phyloP scores from a whole-genome alignment of 2,797 vertebrate genomes.

The Pseudochirops corinnae region DNA sequence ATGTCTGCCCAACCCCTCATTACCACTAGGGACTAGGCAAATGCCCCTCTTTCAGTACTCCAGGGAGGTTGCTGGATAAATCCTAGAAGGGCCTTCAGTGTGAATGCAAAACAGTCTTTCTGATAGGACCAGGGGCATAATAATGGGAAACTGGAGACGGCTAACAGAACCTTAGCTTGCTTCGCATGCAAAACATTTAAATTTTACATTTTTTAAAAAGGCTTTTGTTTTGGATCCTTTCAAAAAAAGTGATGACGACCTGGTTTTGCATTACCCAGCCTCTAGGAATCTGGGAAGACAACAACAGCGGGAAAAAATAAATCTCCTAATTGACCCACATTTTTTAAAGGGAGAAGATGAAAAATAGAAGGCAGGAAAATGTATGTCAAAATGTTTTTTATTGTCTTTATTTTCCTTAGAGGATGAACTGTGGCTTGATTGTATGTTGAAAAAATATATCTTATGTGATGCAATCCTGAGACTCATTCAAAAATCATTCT shows the following conservation, averaged over 20 bases:
- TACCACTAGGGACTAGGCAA: not conserved
- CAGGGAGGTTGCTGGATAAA: not conserved
- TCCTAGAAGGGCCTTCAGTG: not conserved
- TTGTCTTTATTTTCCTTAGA: not conserved
- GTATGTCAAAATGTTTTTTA: not conserved
- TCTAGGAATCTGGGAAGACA: not conserved
- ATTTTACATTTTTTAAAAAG: not conserved
- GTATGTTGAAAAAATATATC: not conserved
- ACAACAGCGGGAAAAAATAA: not conserved
- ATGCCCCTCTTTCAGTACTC: not conserved
- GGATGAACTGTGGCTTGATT: not conserved
- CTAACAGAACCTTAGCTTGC: not conserved
- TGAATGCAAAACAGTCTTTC: not conserved
- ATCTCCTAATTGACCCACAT: not conserved
- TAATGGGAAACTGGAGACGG: not conserved
- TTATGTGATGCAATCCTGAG: not conserved
- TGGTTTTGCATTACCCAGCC: not conserved
- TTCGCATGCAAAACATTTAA: not conserved
- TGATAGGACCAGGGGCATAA: not conserved
- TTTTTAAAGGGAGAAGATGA: not conserved
- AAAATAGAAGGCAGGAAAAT: not conserved
- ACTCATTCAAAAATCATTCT: not conserved
- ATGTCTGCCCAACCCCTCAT: not conserved
- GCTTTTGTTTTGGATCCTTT: slow-evolving; percentile 3
- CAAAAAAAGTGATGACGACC: not conserved